phyloP scores from a whole-genome alignment of 2,113 vertebrate genomes.

The Piliocolobus tephrosceles region DNA sequence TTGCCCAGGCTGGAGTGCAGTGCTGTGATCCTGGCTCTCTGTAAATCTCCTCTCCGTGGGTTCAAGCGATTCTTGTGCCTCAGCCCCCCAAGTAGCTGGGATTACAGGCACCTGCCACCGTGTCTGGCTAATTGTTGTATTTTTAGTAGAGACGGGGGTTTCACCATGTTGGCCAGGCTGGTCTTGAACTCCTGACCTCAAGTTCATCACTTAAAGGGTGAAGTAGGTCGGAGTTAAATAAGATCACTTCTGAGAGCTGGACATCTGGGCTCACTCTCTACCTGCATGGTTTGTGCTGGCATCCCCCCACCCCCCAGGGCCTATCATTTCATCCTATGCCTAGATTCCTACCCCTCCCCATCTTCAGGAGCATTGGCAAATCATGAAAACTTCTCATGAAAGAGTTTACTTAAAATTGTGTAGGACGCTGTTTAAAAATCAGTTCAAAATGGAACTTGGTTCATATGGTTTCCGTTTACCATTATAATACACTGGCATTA shows the following conservation, averaged over 20 bases:
- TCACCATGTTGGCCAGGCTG: neutral
- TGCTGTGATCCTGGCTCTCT: neutral
- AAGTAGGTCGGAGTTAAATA: neutral
- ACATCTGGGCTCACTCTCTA: neutral
- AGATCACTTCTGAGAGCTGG: neutral
- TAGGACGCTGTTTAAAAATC: neutral
- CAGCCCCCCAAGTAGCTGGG: neutral
- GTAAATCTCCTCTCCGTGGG: neutral
- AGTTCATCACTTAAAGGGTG: neutral
- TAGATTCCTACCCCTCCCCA: neutral
- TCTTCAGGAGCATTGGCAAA: neutral
- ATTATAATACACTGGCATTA: neutral
- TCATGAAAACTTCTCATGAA: neutral
- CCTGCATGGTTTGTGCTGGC: too few species aligned
- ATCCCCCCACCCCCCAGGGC: accelerated
- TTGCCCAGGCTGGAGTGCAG: neutral
- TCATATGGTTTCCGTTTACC: neutral
- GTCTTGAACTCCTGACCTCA: neutral
- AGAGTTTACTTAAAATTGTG: neutral
- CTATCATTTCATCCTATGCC: neutral
- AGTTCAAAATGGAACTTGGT: neutral
- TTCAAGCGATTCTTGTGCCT: neutral
- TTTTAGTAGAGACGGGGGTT: neutral
- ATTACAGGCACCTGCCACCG: neutral
- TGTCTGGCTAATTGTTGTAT: neutral